phyloP scores from a whole-genome alignment of 1,140 invertebrate species.

The Latrodectus geometricus region DNA sequence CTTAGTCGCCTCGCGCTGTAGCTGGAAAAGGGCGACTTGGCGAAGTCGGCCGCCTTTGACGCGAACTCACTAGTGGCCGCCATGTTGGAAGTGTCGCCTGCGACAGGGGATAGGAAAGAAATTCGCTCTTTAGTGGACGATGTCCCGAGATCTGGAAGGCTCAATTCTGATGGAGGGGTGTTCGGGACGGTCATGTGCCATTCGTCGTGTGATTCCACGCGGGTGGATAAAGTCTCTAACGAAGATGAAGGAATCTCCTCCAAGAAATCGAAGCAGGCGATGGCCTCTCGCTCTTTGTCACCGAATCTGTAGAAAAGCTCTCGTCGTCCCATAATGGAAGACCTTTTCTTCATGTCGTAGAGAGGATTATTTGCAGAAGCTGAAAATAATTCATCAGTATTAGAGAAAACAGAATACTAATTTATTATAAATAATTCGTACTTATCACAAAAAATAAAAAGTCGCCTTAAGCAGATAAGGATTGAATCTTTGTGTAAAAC shows the following conservation, averaged over 20 bases:
- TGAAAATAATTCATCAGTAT: neutral
- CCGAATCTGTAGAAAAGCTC: slow-evolving; percentile 82
- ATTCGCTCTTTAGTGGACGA: slow-evolving; percentile 55
- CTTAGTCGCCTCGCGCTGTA: slow-evolving; percentile 18
- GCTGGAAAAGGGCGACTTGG: slow-evolving; percentile 50
- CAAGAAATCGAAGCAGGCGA: slow-evolving; percentile 83
- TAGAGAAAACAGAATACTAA: too few relatives aligned
- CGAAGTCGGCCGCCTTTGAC: neutral
- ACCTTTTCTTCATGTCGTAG: slow-evolving; percentile 67
- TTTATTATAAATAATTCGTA: too few relatives aligned
- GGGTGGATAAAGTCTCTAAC: slow-evolving; percentile 64
- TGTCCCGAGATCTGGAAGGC: slow-evolving; percentile 35
- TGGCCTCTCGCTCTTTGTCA: slow-evolving; percentile 81
- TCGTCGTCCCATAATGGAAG: slow-evolving; percentile 79
- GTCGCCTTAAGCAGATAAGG: too few relatives aligned
- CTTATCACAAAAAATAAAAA: too few relatives aligned
- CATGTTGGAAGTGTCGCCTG: slow-evolving; percentile 19
- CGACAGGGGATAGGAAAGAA: slow-evolving; percentile 12
- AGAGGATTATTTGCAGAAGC: slow-evolving; percentile 44
- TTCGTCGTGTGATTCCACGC: neutral
- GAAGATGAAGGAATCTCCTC: slow-evolving; percentile 74
- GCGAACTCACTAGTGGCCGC: neutral
- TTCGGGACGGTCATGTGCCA: neutral
- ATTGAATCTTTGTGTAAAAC: too few relatives aligned
- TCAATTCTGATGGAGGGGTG: slow-evolving; percentile 26